Evolutionary conservation across 2,888 invertebrate genomes (phyloP).

Genomic region (Cremastinae sp.): DNA sequence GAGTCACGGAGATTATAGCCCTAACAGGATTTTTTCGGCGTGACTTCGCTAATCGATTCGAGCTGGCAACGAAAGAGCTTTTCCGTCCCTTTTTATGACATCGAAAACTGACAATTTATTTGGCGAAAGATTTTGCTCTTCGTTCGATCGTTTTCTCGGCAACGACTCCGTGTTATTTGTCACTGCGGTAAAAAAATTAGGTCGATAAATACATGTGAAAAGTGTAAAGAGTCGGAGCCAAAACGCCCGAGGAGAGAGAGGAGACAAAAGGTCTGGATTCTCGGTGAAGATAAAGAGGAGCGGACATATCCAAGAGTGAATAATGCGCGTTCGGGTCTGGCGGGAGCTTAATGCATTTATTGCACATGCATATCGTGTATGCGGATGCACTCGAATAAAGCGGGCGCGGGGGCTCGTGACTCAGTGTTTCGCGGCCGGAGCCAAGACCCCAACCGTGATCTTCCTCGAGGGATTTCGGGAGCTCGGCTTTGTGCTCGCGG

Average conservation of each 20-base stretch:
- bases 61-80: not conserved
- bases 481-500: slow-evolving; percentile 61
- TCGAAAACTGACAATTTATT: slow-evolving; percentile 1
- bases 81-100: no score
- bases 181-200: no score
- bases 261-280: not conserved
- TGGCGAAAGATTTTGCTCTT: no score
- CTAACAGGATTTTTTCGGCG: slow-evolving; percentile 26
- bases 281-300: slow-evolving; percentile 16
- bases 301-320: slow-evolving; percentile 5
- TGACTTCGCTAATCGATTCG: slow-evolving; percentile 29
- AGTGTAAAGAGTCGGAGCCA: no score
- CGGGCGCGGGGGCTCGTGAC: slow-evolving; percentile 45
- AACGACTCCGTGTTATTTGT: no score
- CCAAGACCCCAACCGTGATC: slow-evolving; percentile 46
- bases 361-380: slow-evolving; percentile 8
- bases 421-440: slow-evolving; percentile 55
- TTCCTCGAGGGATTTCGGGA: slow-evolving; percentile 53
- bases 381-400: slow-evolving; percentile 51
- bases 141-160: not conserved
- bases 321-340: slow-evolving; percentile 12
- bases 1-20: slow-evolving; percentile 33
- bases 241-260: slow-evolving; percentile 44
- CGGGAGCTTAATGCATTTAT: slow-evolving; percentile 28
- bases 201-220: no score